A percentile compares a stretch with the other conserved stretches of the same genome.
Conservation (phyloP, 2,888 invertebrate genomes). For the Tridacna gigas region DNA sequence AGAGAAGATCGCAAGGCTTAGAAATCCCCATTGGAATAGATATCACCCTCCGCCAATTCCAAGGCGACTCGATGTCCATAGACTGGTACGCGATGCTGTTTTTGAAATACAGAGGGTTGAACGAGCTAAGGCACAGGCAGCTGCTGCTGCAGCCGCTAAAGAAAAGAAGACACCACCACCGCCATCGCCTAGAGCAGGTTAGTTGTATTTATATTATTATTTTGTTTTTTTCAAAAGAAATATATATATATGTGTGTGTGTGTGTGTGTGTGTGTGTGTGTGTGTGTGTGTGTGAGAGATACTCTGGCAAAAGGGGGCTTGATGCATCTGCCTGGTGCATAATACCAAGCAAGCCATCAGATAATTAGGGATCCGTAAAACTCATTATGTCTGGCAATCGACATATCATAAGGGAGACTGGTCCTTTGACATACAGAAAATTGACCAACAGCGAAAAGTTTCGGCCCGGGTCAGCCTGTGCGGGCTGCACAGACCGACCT, state of each 20-base stretch:
- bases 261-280: background rate
- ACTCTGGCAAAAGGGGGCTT: too few relatives aligned
- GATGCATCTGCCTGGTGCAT: too few relatives aligned
- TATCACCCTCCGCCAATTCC: slow-evolving; percentile 36
- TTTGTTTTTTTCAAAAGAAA: background rate
- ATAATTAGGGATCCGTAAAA: too few relatives aligned
- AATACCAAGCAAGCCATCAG: too few relatives aligned
- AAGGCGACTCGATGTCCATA: slow-evolving; percentile 31
- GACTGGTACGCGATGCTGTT: slow-evolving; percentile 35
- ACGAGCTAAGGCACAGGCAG: slow-evolving; percentile 21
- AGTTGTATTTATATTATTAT: background rate
- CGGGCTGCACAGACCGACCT: too few relatives aligned
- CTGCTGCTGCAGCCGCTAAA: slow-evolving; percentile 1
- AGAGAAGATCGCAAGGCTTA: slow-evolving; percentile 47
- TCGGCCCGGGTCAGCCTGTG: too few relatives aligned
- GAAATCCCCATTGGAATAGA: slow-evolving; percentile 46
- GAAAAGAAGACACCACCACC: slow-evolving; percentile 5
- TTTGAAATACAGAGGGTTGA: background rate
- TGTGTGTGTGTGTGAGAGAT: too few relatives aligned
- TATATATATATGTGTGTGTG: background rate
- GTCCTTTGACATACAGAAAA: too few relatives aligned
- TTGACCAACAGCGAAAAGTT: too few relatives aligned
- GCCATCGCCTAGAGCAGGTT: background rate
- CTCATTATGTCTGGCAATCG: too few relatives aligned
- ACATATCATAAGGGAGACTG: too few relatives aligned